Conservation (phyloP, 2,797 vertebrate species). For the Pygocentrus nattereri region DNA sequence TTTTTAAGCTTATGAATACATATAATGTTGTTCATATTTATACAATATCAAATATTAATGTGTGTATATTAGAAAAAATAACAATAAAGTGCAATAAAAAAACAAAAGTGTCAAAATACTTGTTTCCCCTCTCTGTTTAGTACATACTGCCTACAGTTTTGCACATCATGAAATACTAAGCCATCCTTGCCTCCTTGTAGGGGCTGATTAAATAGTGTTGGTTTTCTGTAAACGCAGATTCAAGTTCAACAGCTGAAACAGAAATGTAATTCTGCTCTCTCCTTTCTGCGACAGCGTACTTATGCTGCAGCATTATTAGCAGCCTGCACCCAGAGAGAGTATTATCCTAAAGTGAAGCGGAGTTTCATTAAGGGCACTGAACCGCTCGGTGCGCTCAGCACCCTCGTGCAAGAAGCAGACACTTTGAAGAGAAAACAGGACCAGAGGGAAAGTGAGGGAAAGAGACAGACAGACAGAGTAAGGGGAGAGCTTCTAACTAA, state of each 20-base stretch:
- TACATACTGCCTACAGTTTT: too few species aligned
- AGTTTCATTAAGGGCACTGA: conserved; percentile 32
- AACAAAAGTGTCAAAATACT: too few species aligned
- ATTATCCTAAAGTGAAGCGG: conserved; percentile 2
- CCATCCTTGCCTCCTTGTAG: background rate
- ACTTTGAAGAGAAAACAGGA: conserved; percentile 26
- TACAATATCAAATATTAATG: too few species aligned
- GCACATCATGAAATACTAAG: too few species aligned
- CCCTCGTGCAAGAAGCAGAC: conserved; percentile 20
- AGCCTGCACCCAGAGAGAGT: conserved; percentile 20
- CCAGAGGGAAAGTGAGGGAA: background rate
- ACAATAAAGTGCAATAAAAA: too few species aligned
- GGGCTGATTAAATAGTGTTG: background rate
- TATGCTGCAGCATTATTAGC: conserved; percentile 16
- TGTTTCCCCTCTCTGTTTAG: too few species aligned
- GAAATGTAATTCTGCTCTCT: conserved; percentile 9
- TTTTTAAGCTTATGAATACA: too few species aligned
- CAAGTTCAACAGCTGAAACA: background rate
- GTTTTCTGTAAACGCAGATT: background rate
- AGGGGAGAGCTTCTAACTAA: conserved; percentile 67
- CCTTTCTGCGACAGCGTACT: conserved; percentile 5
- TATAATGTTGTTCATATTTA: too few species aligned
- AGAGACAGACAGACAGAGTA: conserved; percentile 54
- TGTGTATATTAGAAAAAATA: too few species aligned
- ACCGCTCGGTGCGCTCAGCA: conserved; percentile 10